These are phyloP conservation scores for Turdus rufiventris DNA, from an alignment of 2,113 vertebrate genomes.

Conservation along the genomic window DNA sequence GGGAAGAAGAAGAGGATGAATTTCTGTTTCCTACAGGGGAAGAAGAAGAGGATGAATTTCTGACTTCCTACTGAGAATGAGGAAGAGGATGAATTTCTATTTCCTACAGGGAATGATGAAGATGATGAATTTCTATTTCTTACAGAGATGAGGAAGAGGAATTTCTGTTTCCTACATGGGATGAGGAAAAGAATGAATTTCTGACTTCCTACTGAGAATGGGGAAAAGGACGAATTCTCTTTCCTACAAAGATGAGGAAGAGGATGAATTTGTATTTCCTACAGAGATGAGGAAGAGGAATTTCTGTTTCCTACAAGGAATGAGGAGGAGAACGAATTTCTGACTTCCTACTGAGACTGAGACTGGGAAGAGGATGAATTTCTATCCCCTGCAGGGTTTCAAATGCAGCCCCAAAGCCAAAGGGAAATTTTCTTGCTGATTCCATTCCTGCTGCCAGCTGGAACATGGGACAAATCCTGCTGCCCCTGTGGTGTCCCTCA, in stretches of 20 bases:
- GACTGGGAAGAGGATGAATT: too few species aligned
- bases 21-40: not conserved
- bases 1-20: not conserved
- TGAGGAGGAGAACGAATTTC: not conserved
- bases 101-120: not conserved
- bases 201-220: not conserved
- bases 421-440: not conserved
- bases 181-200: not conserved
- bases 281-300: too few species aligned
- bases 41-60: not conserved
- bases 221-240: not conserved
- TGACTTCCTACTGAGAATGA: not conserved
- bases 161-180: too few species aligned
- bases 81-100: not conserved
- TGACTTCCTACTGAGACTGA: too few species aligned
- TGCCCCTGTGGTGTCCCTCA: not conserved
- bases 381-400: not conserved
- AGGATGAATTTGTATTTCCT: not conserved
- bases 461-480: not conserved
- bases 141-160: not conserved
- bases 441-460: not conserved
- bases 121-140: not conserved
- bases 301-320: not conserved
- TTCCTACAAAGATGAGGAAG: not conserved
- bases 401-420: not conserved